Evolutionary conservation across 2,888 invertebrate species (phyloP).

Genomic region (Anthoptus insignis): DNA sequence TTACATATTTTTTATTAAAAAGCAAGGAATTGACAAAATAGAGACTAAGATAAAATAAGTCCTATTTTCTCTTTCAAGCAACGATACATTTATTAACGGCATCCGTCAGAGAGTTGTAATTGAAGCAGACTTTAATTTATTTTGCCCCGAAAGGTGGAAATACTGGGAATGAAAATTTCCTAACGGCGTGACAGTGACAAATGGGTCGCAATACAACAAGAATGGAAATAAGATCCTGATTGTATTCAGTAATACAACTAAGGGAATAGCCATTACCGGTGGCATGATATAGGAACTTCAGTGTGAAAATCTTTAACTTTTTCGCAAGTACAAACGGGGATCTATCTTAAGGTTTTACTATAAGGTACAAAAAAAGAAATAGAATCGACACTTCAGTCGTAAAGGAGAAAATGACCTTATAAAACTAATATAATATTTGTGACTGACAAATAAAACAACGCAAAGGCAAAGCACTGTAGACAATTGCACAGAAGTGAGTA

Average conservation of each 20-base stretch:
- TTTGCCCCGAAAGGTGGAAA: conserved; percentile 19
- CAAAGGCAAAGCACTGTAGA: too few species aligned
- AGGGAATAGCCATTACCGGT: not conserved
- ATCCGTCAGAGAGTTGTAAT: conserved; percentile 16
- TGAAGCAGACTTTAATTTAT: conserved; percentile 17
- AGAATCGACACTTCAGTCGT: too few species aligned
- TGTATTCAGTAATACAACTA: not conserved
- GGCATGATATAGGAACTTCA: not conserved
- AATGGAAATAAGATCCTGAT: conserved; percentile 4
- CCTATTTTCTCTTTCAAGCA: not conserved
- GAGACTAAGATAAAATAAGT: not conserved
- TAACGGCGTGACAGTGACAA: conserved; percentile 21
- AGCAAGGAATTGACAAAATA: too few species aligned
- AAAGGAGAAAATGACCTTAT: too few species aligned
- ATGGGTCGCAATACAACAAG: conserved; percentile 11
- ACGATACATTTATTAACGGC: not conserved
- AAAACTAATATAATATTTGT: too few species aligned
- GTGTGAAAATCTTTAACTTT: too few species aligned
- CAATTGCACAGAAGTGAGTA: too few species aligned
- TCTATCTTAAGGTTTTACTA: too few species aligned
- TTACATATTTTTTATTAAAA: too few species aligned
- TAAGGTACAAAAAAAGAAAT: too few species aligned
- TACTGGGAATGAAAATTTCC: conserved; percentile 6
- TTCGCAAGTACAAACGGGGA: too few species aligned
- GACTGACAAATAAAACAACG: too few species aligned